Percentiles rank a stretch among this genome's conserved stretches.
Evolutionary conservation across 2,797 vertebrate genomes (phyloP).

Genomic region (Meda fulgida): DNA sequence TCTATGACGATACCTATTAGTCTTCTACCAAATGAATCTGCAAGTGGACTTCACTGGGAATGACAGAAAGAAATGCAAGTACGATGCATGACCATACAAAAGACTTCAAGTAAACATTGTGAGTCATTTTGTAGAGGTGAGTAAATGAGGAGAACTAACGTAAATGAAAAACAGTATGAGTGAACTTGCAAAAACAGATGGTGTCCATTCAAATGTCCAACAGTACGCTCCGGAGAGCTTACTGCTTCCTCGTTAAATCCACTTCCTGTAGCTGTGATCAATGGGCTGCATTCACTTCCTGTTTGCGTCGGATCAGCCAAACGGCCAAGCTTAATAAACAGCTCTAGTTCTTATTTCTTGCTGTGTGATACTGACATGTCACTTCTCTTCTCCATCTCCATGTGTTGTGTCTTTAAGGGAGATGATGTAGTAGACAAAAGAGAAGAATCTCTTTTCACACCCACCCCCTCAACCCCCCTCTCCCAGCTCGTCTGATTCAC

Average conservation of each 20-base stretch:
- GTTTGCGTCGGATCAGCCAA: constrained; percentile 59
- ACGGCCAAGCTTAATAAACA: constrained; percentile 53
- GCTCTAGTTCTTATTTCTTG: constrained; percentile 57
- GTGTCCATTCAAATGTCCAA: constrained; percentile 50
- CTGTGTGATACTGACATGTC: constrained; percentile 43
- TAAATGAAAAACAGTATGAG: constrained; percentile 34
- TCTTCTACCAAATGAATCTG: constrained; percentile 53
- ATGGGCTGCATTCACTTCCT: constrained; percentile 42
- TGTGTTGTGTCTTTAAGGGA: constrained; percentile 48
- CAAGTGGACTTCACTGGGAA: constrained; percentile 61
- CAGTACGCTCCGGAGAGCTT: constrained; percentile 33
- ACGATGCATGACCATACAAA: constrained; percentile 64
- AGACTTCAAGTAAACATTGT: constrained; percentile 78
- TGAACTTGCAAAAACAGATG: constrained; percentile 52
- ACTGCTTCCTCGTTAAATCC: constrained; percentile 36
- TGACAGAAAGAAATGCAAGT: constrained; percentile 62
- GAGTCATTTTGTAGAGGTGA: constrained; percentile 63
- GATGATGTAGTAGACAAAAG: constrained; percentile 26
- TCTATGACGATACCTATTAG: constrained; percentile 59
- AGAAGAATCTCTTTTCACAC: constrained; percentile 1
- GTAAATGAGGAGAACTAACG: constrained; percentile 42
- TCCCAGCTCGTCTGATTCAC: constrained; percentile 32
- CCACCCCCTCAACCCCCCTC: constrained; percentile 33
- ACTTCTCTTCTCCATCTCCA: constrained; percentile 47
- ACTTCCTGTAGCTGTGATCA: constrained; percentile 25